Evolutionary conservation across 2,888 invertebrate genomes (phyloP).

Genomic region (Yponomeuta plumbellus): DNA sequence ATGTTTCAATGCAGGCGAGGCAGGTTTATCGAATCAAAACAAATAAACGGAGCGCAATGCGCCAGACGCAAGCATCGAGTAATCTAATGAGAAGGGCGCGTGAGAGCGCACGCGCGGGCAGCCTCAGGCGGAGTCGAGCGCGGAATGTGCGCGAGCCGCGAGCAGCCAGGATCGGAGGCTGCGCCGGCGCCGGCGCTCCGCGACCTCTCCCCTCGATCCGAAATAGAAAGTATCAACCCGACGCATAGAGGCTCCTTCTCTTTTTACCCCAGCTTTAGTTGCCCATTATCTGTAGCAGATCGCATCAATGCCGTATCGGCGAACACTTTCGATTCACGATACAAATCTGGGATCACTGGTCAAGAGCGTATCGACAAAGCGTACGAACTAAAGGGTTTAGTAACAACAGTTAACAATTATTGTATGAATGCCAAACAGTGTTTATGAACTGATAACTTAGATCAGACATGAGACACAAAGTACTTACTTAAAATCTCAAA

Average conservation of each 20-base stretch:
- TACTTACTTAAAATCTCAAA: too few relatives aligned
- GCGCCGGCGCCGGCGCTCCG: slow-evolving; percentile 48
- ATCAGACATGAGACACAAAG: too few relatives aligned
- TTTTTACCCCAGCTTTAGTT: slow-evolving; percentile 61
- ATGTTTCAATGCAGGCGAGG: not conserved
- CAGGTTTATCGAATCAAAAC: slow-evolving; percentile 34
- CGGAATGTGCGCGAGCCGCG: slow-evolving; percentile 56
- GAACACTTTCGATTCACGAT: slow-evolving; percentile 46
- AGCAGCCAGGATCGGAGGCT: slow-evolving; percentile 54
- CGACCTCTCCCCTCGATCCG: slow-evolving; percentile 68
- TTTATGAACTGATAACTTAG: too few relatives aligned
- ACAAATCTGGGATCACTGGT: slow-evolving; percentile 3
- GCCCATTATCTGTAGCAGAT: slow-evolving; percentile 54
- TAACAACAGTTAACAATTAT: too few relatives aligned
- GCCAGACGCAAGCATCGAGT: slow-evolving; percentile 24
- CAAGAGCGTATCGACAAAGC: too few relatives aligned
- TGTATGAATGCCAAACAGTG: too few relatives aligned
- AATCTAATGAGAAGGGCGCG: slow-evolving; percentile 14
- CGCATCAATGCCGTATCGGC: slow-evolving; percentile 39
- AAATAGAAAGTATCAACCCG: slow-evolving; percentile 72
- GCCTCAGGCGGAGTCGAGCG: slow-evolving; percentile 62
- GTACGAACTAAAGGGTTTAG: too few relatives aligned
- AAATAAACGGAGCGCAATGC: slow-evolving; percentile 36
- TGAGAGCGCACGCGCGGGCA: slow-evolving; percentile 64
- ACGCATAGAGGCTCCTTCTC: slow-evolving; percentile 60